Conservation (phyloP, 2,888 invertebrate genomes). For the Torymus aiolomorphi region DNA sequence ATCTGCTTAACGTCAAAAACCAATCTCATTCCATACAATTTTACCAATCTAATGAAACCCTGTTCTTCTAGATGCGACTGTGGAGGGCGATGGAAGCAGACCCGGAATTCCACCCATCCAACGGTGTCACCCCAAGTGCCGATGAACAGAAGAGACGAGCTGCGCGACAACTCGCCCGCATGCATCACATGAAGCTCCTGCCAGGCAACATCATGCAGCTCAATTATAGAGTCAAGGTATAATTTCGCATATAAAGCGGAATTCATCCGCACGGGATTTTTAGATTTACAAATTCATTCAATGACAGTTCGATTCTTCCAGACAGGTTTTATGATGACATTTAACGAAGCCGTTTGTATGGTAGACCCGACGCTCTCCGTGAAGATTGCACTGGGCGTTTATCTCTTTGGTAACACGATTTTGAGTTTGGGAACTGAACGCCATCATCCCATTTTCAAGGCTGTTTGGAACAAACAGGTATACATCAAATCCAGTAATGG, state of each 20-base stretch:
- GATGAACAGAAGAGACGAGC: constrained; percentile 86
- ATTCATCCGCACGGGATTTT: too few relatives aligned
- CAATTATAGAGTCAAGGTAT: constrained; percentile 81
- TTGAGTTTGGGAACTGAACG: constrained; percentile 86
- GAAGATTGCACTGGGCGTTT: constrained; percentile 86
- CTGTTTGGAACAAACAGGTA: constrained; percentile 84
- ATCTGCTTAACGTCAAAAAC: too few relatives aligned
- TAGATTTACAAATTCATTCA: not conserved
- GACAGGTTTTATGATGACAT: constrained; percentile 85
- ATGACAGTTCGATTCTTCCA: constrained; percentile 64
- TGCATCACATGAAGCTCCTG: constrained; percentile 82
- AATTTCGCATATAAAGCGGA: constrained; percentile 53
- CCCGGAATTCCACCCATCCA: constrained; percentile 82
- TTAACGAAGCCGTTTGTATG: constrained; percentile 85
- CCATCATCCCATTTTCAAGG: constrained; percentile 83
- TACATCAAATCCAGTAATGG: not conserved
- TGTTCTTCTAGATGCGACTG: constrained; percentile 81
- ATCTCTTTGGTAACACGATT: constrained; percentile 85
- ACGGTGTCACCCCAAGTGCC: constrained; percentile 79
- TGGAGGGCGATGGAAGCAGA: constrained; percentile 89
- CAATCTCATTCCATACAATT: not conserved
- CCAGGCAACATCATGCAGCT: constrained; percentile 80
- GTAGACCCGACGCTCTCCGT: constrained; percentile 85
- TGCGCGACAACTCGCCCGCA: constrained; percentile 82
- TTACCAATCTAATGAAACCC: not conserved